phyloP scores from a whole-genome alignment of 2,888 invertebrate species.

The Euphydryas editha region DNA sequence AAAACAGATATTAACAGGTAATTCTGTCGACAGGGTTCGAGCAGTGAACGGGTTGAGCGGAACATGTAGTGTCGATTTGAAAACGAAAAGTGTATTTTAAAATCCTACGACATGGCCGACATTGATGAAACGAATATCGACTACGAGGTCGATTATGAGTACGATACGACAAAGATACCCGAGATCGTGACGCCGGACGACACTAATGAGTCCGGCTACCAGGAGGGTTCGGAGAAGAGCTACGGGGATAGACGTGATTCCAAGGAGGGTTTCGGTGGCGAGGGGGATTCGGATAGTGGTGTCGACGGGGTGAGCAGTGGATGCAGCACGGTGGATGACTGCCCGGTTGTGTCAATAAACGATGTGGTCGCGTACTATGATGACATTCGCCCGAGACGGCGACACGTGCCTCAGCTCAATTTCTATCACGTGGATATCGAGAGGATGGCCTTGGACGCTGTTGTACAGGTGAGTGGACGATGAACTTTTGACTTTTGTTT shows the following conservation, averaged over 20 bases:
- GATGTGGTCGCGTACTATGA: conserved; percentile 80
- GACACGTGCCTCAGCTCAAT: conserved; percentile 74
- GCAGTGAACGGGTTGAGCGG: conserved; percentile 55
- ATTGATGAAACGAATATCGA: conserved; percentile 65
- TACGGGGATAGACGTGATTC: conserved; percentile 75
- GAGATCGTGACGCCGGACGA: conserved; percentile 76
- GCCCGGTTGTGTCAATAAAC: conserved; percentile 81
- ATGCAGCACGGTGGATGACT: conserved; percentile 83
- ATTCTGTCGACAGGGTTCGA: conserved; percentile 59
- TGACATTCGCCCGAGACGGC: conserved; percentile 71
- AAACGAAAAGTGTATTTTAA: conserved; percentile 45
- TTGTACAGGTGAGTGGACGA: conserved; percentile 64
- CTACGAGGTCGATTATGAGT: conserved; percentile 71
- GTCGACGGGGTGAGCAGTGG: conserved; percentile 84
- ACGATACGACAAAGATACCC: conserved; percentile 72
- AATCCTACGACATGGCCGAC: conserved; percentile 64
- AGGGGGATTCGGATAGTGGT: conserved; percentile 80
- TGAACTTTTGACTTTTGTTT: background rate
- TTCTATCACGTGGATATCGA: conserved; percentile 77
- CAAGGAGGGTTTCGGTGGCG: conserved; percentile 75
- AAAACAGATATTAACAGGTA: background rate
- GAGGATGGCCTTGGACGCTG: conserved; percentile 70
- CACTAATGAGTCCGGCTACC: conserved; percentile 78
- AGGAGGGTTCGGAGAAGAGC: conserved; percentile 76
- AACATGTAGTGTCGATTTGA: conserved; percentile 73